Conservation (phyloP, 2,797 vertebrate genomes). For the Mergus octosetaceus region DNA sequence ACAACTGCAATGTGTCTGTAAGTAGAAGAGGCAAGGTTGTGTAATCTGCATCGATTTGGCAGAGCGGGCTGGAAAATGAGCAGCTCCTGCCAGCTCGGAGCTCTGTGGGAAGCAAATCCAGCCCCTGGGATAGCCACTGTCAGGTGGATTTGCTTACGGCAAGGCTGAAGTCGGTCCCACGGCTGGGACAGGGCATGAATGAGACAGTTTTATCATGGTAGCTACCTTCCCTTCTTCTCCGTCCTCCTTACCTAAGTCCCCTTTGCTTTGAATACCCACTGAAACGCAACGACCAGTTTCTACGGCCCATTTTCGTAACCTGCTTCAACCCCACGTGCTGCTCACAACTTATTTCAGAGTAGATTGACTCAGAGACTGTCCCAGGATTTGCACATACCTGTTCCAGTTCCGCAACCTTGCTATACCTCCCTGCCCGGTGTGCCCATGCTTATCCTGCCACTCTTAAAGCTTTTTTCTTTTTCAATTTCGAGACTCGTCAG, state of each 20-base stretch:
- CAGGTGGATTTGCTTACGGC: not conserved
- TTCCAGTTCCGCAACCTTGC: not conserved
- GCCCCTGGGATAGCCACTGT: slow-evolving; percentile 32
- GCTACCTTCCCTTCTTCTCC: not conserved
- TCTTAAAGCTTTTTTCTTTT: not conserved
- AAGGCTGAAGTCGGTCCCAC: not conserved
- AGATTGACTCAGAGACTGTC: not conserved
- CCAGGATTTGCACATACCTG: not conserved
- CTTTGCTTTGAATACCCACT: not conserved
- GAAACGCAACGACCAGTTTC: not conserved
- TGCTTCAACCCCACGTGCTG: not conserved
- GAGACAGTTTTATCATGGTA: not conserved
- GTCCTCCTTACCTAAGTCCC: not conserved
- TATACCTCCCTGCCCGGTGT: not conserved
- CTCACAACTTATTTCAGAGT: not conserved
- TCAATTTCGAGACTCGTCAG: not conserved
- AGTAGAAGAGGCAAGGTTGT: slow-evolving; percentile 50
- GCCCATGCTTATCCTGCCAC: not conserved
- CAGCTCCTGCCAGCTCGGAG: slow-evolving; percentile 41
- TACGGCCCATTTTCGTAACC: not conserved
- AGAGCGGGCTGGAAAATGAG: slow-evolving; percentile 57
- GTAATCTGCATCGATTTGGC: slow-evolving; percentile 66
- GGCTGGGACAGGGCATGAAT: not conserved
- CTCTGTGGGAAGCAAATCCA: slow-evolving; percentile 56
- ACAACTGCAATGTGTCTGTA: slow-evolving; percentile 17